These are phyloP conservation scores for Eupithecia subumbrata DNA, from an alignment of 2,888 invertebrate species.

Conservation along the genomic window DNA sequence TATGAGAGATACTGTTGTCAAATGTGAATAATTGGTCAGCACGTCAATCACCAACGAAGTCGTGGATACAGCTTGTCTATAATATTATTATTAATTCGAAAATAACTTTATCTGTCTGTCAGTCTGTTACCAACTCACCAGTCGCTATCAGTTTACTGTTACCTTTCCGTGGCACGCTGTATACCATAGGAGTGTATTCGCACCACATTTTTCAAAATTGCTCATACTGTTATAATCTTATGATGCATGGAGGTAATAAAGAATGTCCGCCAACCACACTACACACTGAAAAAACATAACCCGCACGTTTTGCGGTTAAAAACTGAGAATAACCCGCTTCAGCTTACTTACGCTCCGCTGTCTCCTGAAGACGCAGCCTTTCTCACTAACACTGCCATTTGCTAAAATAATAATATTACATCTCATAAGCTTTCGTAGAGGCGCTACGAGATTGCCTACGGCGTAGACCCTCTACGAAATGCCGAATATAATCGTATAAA, in stretches of 20 bases:
- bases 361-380: background rate
- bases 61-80: too few species aligned
- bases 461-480: constrained; percentile 25
- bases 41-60: too few species aligned
- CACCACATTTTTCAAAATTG: background rate
- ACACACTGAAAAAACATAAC: background rate
- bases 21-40: too few species aligned
- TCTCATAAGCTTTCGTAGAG: constrained; percentile 14
- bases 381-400: constrained; percentile 9
- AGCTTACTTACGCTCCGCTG: background rate
- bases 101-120: too few species aligned
- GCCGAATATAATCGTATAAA: too few species aligned
- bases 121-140: too few species aligned
- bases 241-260: background rate
- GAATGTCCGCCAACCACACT: background rate
- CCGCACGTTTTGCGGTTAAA: background rate
- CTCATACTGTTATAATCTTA: background rate
- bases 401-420: constrained; percentile 18
- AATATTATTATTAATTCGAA: too few species aligned
- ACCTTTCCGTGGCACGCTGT: too few species aligned
- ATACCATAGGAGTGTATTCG: background rate
- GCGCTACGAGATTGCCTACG: constrained; percentile 16
- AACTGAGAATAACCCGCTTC: background rate
- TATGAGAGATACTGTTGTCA: too few species aligned
- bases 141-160: too few species aligned